Base-by-base conservation (phyloP, 1,140 invertebrate genomes). In the Zaprionus lachaisei region DNA sequence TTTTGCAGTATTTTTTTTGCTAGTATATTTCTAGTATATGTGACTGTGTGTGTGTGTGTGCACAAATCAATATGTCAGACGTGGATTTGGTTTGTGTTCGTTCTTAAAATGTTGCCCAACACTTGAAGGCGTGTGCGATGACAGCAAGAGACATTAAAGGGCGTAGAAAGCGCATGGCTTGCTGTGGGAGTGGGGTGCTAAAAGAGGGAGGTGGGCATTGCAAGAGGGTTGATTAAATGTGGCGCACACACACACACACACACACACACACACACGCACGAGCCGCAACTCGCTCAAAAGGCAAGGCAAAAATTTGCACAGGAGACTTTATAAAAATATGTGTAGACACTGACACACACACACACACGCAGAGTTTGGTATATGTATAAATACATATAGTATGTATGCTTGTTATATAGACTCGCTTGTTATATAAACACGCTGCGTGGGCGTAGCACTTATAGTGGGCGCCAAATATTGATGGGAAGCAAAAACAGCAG, bases 371-470 rank as follows among this genome's bases (percentile, higher is more conserved):
- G 31, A 41, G 15, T 28, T 58, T 17, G 51, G 38, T 41, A 22
- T 37, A 17, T 51, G 14, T 71, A 17, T 60, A 5, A 51, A 17
- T 69, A 15, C 7, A 17, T 68, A 61, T 24, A 22, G 49, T 61
- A 24, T 63, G 17, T 44, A 24, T 55, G 34, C 31, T 26, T 49
- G 6, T 28, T 28, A 37, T 51, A 55, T 57, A 57, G 47, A 57
- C 20, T 24, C 20, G 47, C 47, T 31, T 9, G 28, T 17, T 41
- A 41, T 28, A 14, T 56, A 12, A 22, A 15, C n/a, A 47, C 17
- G 31, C 31, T 60, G n/a, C 34, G 73, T 71, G 67, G 67, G 73
- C 67, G 68, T 63, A 60, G 55, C 68, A 51, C 44, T 64, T 63
- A 47, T 26, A 47, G n/a, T 34, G 65, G 54, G 65, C 55, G 41